Conservation (phyloP, 2,113 vertebrate species). For the Gasterosteus aculeatus region DNA sequence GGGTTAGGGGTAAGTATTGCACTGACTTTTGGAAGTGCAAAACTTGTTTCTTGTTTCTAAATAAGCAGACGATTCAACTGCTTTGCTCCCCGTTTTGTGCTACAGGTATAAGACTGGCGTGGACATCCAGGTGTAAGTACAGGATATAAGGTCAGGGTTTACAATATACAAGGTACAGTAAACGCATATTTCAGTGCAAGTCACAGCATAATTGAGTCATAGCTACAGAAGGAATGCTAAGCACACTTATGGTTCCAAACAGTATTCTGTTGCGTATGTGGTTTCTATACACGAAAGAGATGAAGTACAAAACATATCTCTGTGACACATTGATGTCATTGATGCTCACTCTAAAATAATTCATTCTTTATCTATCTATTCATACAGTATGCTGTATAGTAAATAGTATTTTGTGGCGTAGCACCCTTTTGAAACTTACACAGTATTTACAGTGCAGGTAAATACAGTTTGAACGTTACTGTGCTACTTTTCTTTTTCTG, state of each 20-base stretch:
- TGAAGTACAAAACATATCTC: slow-evolving; percentile 67
- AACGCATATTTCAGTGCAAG: slow-evolving; percentile 71
- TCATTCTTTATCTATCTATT: slow-evolving; percentile 47
- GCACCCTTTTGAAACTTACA: slow-evolving; percentile 73
- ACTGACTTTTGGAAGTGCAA: not conserved
- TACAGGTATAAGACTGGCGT: slow-evolving; percentile 37
- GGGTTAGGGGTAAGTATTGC: slow-evolving; percentile 5
- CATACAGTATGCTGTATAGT: slow-evolving; percentile 47
- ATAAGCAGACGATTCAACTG: not conserved
- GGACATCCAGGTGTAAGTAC: slow-evolving; percentile 11
- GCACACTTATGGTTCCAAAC: slow-evolving; percentile 83
- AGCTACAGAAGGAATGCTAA: slow-evolving; percentile 80
- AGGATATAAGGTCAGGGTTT: slow-evolving; percentile 48
- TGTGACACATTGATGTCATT: slow-evolving; percentile 50
- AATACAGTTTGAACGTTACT: slow-evolving; percentile 44
- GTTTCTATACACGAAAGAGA: slow-evolving; percentile 64
- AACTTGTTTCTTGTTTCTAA: not conserved
- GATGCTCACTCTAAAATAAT: slow-evolving; percentile 60
- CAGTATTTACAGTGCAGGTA: slow-evolving; percentile 67
- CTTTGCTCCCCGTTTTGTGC: slow-evolving; percentile 51
- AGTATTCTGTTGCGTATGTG: slow-evolving; percentile 69
- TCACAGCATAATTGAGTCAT: slow-evolving; percentile 69
- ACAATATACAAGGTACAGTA: slow-evolving; percentile 52
- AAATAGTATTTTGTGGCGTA: slow-evolving; percentile 64
- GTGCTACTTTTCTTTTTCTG: slow-evolving; percentile 19